A percentile compares a stretch with the other conserved stretches of the same genome.
Evolutionary conservation across 2,113 vertebrate genomes (phyloP).

Genomic region (Bucco capensis): DNA sequence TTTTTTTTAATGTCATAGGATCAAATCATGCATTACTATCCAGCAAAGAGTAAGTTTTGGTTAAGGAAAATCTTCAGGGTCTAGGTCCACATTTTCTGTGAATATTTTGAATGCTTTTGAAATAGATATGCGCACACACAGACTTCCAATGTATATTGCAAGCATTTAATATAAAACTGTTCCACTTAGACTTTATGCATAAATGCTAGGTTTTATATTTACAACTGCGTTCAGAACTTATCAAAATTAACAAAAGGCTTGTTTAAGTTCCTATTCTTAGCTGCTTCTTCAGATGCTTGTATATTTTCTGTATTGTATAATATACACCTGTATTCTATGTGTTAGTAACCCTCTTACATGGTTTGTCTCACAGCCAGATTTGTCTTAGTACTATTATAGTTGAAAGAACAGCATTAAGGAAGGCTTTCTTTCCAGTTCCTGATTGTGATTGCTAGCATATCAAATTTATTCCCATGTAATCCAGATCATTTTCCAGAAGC

Average conservation of each 20-base stretch:
- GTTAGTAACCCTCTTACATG: conserved; percentile 33
- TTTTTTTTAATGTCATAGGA: no score
- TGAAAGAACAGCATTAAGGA: conserved; percentile 73
- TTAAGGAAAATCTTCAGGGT: neutral
- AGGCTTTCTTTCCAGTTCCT: conserved; percentile 73
- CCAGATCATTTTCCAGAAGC: conserved; percentile 77
- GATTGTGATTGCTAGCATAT: conserved; percentile 73
- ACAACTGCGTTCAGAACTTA: conserved; percentile 45
- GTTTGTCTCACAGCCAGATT: conserved; percentile 67
- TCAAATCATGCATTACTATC: neutral
- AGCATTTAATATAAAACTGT: conserved; percentile 34
- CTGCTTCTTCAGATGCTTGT: conserved; percentile 50
- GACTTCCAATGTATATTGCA: neutral
- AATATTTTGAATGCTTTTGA: conserved; percentile 29
- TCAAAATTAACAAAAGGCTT: conserved; percentile 51
- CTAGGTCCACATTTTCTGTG: neutral
- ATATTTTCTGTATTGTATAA: conserved; percentile 57
- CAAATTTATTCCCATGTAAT: conserved; percentile 79
- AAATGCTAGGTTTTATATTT: conserved; percentile 54
- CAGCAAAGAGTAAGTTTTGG: neutral
- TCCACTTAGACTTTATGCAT: conserved; percentile 13
- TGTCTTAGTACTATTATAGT: conserved; percentile 65
- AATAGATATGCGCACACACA: neutral
- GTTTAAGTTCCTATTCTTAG: conserved; percentile 66
- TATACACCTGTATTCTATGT: conserved; percentile 49